A percentile compares a stretch with the other conserved stretches of the same genome.
Conservation (phyloP, 1,140 invertebrate species). For the Eubasilissa regina region DNA sequence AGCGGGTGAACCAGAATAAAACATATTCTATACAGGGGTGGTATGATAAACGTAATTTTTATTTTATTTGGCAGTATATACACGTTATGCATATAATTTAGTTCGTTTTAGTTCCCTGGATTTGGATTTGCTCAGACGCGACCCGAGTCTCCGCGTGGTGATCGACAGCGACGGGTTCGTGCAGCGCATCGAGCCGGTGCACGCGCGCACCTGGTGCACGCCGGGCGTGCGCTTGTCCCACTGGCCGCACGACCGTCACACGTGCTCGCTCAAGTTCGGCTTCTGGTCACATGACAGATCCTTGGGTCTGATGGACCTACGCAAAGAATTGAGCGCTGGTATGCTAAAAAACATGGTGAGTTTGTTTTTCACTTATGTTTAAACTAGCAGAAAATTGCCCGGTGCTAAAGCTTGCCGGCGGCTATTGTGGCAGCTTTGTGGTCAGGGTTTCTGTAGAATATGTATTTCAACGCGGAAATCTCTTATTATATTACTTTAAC, state of each 20-base stretch:
- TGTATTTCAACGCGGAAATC: no score
- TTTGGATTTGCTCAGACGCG: background rate
- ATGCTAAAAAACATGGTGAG: conserved; percentile 2
- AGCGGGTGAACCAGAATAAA: no score
- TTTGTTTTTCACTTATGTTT: no score
- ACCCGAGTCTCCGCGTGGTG: background rate
- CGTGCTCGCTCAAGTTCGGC: conserved; percentile 46
- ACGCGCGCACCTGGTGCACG: conserved; percentile 34
- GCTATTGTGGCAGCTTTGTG: no score
- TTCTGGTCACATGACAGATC: conserved; percentile 31
- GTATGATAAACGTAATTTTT: no score
- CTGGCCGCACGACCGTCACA: conserved; percentile 54
- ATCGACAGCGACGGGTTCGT: background rate
- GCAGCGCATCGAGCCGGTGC: background rate
- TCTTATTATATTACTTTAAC: no score
- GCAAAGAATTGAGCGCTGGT: background rate
- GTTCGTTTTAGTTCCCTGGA: conserved; percentile 41
- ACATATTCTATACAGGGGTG: no score
- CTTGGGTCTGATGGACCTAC: background rate
- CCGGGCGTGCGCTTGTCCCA: conserved; percentile 8
- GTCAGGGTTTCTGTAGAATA: no score
- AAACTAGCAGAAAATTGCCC: no score
- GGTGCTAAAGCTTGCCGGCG: no score
- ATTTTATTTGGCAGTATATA: no score
- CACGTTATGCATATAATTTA: background rate